Evolutionary conservation across 2,797 vertebrate genomes (phyloP).

Genomic region (Fratercula arctica): DNA sequence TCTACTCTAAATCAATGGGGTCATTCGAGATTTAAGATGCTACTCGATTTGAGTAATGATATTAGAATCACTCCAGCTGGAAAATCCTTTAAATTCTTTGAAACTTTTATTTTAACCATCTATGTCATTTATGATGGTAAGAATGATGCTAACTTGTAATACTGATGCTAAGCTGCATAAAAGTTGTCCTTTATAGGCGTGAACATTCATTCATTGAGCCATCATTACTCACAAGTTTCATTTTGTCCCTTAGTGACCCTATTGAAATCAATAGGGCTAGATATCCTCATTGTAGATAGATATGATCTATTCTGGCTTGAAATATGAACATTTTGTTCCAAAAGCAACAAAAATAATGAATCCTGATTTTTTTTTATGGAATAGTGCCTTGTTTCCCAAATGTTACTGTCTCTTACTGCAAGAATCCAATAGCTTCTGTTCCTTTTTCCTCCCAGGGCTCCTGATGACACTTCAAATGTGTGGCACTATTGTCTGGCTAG

Average conservation of each 20-base stretch:
- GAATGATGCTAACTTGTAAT: not conserved
- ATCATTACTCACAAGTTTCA: not conserved
- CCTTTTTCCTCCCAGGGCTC: not conserved
- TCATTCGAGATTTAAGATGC: not conserved
- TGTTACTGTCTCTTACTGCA: not conserved
- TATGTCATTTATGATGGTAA: not conserved
- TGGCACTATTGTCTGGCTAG: not conserved
- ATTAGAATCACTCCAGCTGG: not conserved
- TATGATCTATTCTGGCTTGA: not conserved
- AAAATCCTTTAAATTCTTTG: not conserved
- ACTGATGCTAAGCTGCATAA: not conserved
- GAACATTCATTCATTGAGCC: not conserved
- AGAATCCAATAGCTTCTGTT: not conserved
- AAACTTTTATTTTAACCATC: not conserved
- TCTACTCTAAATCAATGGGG: slow-evolving; percentile 8
- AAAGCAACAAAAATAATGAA: not conserved
- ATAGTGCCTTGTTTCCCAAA: not conserved
- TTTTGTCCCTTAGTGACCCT: not conserved
- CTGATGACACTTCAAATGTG: not conserved
- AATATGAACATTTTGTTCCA: not conserved
- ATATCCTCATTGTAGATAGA: not conserved
- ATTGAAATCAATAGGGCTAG: not conserved
- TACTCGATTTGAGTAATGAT: slow-evolving; percentile 5
- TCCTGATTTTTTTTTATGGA: not conserved
- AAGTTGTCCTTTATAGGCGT: not conserved